Evolutionary conservation across 2,113 vertebrate genomes (phyloP), one percentile per base, ranked within the genome.

Genomic region (Apodemus speciosus): DNA sequence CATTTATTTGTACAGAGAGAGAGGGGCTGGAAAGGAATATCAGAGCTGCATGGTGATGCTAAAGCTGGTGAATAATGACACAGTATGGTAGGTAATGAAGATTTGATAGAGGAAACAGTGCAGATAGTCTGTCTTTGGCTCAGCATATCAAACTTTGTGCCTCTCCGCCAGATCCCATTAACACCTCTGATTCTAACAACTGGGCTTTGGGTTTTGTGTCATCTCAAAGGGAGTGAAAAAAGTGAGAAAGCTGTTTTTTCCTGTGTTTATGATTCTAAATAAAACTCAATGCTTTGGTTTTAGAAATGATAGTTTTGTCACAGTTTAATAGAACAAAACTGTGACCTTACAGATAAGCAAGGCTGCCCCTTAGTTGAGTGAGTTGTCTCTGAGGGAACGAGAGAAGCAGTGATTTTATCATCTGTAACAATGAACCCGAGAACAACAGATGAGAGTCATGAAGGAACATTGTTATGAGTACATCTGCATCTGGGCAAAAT

Each of bases 1-100:
- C 68, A 49, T 80, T 94, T 94, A 85, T 89, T 96, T 97, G 94
- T 90, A 51, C 64, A 93, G 40, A 94, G 92, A 95, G 73, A 93
- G 56, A 79, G 32, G 92, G 90, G 25, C 14, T 62, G 80, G n/a
- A 15, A 80, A 89, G 68, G 91, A 53, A 68, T 0, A 14, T 40
- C 95, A n/a, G 71, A 86, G 51, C 89, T n/a, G 83, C 0, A 0
- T 0, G 89, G 85, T 76, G 96, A 83, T 83, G 91, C 43, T 72
- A n/a, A 93, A 1, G 35, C 0, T 0, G 5, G 30, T 95, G 83
- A 97, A 83, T 89, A 94, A 95, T 75, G 62, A 27, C 80, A 46
- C 69, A 83, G 86, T 56, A 64, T 3, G 81, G n/a, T 18, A 56
- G 77, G 92, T 77, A 95, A 93, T 88, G 93, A 73, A 88, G 60